phyloP scores from a whole-genome alignment of 2,113 vertebrate species.

The Eulacestoma nigropectus region DNA sequence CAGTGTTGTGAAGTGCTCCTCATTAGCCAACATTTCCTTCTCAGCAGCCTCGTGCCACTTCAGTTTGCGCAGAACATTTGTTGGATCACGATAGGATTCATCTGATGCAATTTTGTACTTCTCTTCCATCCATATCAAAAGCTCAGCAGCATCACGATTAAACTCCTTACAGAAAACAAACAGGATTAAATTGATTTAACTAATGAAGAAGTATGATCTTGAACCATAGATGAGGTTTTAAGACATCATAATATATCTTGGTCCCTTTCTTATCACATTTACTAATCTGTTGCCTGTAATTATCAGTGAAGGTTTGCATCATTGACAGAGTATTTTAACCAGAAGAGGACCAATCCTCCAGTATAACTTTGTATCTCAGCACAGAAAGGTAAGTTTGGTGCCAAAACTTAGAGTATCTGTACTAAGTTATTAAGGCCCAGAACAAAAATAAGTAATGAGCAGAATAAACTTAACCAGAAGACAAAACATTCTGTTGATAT shows the following conservation, averaged over 20 bases:
- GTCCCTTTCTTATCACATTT: neutral
- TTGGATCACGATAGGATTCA: conserved; percentile 77
- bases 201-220: neutral
- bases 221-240: neutral
- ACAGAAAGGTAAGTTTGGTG: neutral
- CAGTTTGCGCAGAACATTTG: conserved; percentile 78
- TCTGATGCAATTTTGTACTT: conserved; percentile 79
- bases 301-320: neutral
- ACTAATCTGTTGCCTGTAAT: neutral
- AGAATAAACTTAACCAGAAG: neutral
- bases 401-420: neutral
- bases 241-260: neutral
- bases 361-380: neutral
- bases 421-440: neutral
- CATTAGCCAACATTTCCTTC: conserved; percentile 80
- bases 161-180: conserved; percentile 75
- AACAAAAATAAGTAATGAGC: neutral
- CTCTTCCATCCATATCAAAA: conserved; percentile 87
- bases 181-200: neutral
- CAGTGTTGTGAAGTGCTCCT: conserved; percentile 72
- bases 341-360: neutral
- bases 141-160: conserved; percentile 77
- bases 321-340: neutral
- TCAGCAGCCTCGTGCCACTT: conserved; percentile 80
- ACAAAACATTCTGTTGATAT: neutral